Evolutionary conservation across 2,113 vertebrate genomes (phyloP), one percentile per base, ranked within the genome.

Genomic region (Eolophus roseicapilla): DNA sequence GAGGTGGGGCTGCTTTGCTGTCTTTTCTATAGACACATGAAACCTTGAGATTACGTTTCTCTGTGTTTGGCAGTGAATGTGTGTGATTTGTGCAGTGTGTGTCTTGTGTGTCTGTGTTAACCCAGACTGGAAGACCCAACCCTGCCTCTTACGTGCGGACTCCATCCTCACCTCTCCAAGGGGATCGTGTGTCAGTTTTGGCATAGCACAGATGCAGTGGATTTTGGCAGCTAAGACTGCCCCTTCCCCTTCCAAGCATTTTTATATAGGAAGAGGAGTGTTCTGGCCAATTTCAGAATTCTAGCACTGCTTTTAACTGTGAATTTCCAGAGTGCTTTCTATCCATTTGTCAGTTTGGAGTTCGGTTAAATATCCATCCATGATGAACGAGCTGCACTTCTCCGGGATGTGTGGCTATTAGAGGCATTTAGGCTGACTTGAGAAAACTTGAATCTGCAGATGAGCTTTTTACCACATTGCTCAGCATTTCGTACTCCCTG

Each of bases 231-330:
- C 80, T 41, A 1, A 50, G 7, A 2, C 88, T 86, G 33, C 88
- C 95, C 90, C 86, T 94, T 96, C 83, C 86, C 92, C 86, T 94
- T 96, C 86, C 88, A 92, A 89, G 93, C 86, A 67, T 86, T 96
- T 94, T 96, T 96, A 86, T 92, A 84, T 94, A 93, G 95, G 90
- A 96, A 93, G 77, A 88, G 92, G 77, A 44, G 90, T 27, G 83
- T 93, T 87, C 90, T 92, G 95, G 95, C 95, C 95, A 76, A 25
- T 76, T 93, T 90, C 82, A 88, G 47, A 86, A 75, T 92, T 96
- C 82, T 90, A 94, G 76, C 85, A n/a, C 64, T 79, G 79, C 68
- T 95, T 93, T 93, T 86, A 94, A 88, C 70, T 76, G 39, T 68
- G 76, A 62, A 10, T 95, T 95, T 96, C 80, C 92, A 91, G 52